Percentiles rank a stretch among this genome's conserved stretches.
These are phyloP conservation scores for Lomographa bimaculata DNA, from an alignment of 2,888 invertebrate species.

Conservation along the genomic window DNA sequence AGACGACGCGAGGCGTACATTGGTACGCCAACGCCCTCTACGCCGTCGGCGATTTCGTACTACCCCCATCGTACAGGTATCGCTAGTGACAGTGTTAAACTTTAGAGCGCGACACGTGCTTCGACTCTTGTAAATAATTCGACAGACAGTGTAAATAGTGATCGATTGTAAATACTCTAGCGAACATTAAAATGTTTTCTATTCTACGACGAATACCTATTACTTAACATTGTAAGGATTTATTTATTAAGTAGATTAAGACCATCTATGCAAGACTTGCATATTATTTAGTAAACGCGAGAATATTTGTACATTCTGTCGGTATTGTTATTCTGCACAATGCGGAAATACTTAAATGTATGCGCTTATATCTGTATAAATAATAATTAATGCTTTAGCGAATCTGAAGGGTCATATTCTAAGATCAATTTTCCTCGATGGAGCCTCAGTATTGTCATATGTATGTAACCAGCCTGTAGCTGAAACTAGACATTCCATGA, in stretches of 20 bases:
- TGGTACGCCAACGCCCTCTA: conserved; percentile 95
- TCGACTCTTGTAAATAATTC: conserved; percentile 64
- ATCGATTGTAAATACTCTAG: conserved; percentile 61
- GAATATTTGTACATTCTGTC: conserved; percentile 82
- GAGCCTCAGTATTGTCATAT: conserved; percentile 43
- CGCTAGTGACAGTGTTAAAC: conserved; percentile 48
- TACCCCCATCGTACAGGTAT: conserved; percentile 84
- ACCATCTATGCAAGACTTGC: conserved; percentile 63
- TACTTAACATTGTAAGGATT: conserved; percentile 57
- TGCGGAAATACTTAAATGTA: conserved; percentile 83
- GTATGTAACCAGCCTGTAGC: conserved; percentile 35
- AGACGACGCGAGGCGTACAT: conserved; percentile 87
- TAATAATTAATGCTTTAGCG: conserved; percentile 58
- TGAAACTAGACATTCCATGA: conserved; percentile 74
- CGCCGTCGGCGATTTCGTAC: conserved; percentile 86
- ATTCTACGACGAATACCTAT: conserved; percentile 48
- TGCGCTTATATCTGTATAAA: conserved; percentile 81
- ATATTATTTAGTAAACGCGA: conserved; percentile 61
- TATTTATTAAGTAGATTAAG: conserved; percentile 78
- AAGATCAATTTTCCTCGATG: conserved; percentile 51
- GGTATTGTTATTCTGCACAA: conserved; percentile 84
- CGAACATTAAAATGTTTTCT: conserved; percentile 54
- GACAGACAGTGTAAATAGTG: conserved; percentile 62
- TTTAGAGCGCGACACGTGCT: conserved; percentile 72
- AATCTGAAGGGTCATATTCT: conserved; percentile 56